Evolutionary conservation across 2,113 vertebrate species (phyloP).

Genomic region (Ochotona curzoniae): DNA sequence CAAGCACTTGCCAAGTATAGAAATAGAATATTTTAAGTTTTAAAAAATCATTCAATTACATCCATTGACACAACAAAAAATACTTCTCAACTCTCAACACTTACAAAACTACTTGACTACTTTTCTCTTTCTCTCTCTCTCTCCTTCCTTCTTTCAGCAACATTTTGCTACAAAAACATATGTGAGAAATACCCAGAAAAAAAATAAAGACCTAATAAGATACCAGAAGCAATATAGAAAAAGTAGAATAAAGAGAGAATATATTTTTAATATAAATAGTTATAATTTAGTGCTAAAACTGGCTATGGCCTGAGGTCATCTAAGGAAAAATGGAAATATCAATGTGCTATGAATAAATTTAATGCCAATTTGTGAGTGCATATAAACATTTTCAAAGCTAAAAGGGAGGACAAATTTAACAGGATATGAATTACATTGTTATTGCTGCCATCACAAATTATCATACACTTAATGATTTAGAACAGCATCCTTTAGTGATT

Average conservation of each 20-base stretch:
- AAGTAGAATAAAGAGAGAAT: background rate
- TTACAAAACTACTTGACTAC: background rate
- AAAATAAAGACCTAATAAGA: background rate
- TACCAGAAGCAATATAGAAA: background rate
- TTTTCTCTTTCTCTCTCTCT: background rate
- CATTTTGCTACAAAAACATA: background rate
- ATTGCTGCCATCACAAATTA: background rate
- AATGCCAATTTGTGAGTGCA: background rate
- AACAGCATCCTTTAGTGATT: background rate
- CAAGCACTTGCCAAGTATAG: background rate
- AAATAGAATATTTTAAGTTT: background rate
- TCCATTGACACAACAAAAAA: background rate
- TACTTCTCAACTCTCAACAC: background rate
- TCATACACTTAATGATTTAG: background rate
- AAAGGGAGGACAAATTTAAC: background rate
- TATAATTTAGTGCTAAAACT: background rate
- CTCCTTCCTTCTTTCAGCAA: background rate
- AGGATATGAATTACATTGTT: background rate
- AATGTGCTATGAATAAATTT: background rate
- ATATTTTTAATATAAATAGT: background rate
- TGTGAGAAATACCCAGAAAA: background rate
- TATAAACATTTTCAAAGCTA: background rate
- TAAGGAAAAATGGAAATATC: background rate
- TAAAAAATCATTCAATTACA: background rate
- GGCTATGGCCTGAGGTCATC: background rate